Evolutionary conservation across 2,113 vertebrate genomes (phyloP).

Genomic region (Toxotes jaculatrix): DNA sequence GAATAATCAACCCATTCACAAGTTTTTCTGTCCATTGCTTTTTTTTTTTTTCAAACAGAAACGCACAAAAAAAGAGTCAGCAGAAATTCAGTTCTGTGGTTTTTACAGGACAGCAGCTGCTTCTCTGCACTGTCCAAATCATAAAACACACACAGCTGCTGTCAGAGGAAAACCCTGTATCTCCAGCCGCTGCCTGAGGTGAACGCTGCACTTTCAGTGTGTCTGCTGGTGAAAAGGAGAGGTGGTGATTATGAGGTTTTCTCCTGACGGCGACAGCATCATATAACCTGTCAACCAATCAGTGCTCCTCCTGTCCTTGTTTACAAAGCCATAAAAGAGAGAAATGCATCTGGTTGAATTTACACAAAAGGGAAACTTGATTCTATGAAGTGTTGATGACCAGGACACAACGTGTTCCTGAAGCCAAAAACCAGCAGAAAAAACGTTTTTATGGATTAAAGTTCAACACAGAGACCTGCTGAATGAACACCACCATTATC

Average conservation of each 20-base stretch:
- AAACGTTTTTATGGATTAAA: too few relatives aligned
- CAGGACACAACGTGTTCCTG: too few relatives aligned
- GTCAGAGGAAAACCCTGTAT: background rate
- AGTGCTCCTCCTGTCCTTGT: constrained; percentile 36
- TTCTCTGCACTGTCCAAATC: background rate
- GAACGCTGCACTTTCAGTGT: too few relatives aligned
- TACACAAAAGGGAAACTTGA: background rate
- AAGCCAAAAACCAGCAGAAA: too few relatives aligned
- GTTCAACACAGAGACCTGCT: too few relatives aligned
- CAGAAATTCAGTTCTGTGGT: constrained; percentile 12
- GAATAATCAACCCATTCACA: too few relatives aligned
- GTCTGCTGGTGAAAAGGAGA: background rate
- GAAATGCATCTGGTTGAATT: constrained; percentile 22
- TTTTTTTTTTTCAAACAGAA: background rate
- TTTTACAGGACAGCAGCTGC: constrained; percentile 17
- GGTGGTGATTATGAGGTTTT: background rate
- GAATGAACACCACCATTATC: too few relatives aligned
- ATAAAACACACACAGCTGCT: background rate
- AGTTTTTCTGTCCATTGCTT: background rate
- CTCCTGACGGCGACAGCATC: background rate
- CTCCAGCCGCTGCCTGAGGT: background rate
- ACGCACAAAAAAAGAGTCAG: background rate
- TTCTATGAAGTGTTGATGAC: background rate
- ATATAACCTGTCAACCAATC: constrained; percentile 46
- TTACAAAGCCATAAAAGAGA: constrained; percentile 49